Conservation (phyloP, 2,888 invertebrate genomes). For the Galeruca laticollis region DNA sequence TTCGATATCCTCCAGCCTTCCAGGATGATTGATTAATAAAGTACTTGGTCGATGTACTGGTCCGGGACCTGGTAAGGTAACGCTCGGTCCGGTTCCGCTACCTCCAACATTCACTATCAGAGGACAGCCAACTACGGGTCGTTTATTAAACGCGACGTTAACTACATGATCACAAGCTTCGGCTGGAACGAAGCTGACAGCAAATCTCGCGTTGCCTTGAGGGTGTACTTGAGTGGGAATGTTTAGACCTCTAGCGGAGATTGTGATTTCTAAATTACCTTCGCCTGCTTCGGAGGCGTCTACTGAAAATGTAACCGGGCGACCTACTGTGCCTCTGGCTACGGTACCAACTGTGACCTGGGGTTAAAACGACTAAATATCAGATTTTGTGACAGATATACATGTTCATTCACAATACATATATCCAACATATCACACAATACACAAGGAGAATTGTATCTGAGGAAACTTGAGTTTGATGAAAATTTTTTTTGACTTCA, state of each 20-base stretch:
- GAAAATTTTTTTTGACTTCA: no score
- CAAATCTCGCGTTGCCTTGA: constrained; percentile 90
- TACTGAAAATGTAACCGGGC: constrained; percentile 94
- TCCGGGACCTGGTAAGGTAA: constrained; percentile 79
- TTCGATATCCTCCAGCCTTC: constrained; percentile 92
- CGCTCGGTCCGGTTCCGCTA: constrained; percentile 75
- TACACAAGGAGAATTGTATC: background rate
- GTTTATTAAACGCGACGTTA: constrained; percentile 97
- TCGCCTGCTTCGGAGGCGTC: constrained; percentile 97
- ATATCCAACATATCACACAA: background rate
- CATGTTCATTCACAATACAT: background rate
- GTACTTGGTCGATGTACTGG: constrained; percentile 79
- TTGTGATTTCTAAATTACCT: constrained; percentile 96
- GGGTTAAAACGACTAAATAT: constrained; percentile 24
- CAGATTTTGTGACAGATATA: background rate
- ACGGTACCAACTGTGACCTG: constrained; percentile 76
- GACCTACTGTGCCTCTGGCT: constrained; percentile 86
- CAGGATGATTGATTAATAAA: constrained; percentile 82
- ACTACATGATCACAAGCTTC: constrained; percentile 95
- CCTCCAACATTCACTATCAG: constrained; percentile 85
- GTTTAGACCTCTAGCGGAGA: constrained; percentile 91
- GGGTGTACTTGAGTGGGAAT: constrained; percentile 95
- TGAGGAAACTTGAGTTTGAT: background rate
- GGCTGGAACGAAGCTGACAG: constrained; percentile 96
- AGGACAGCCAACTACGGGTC: constrained; percentile 90